These are phyloP conservation scores for Cabera pusaria DNA, from an alignment of 2,888 invertebrate genomes.

Conservation along the genomic window DNA sequence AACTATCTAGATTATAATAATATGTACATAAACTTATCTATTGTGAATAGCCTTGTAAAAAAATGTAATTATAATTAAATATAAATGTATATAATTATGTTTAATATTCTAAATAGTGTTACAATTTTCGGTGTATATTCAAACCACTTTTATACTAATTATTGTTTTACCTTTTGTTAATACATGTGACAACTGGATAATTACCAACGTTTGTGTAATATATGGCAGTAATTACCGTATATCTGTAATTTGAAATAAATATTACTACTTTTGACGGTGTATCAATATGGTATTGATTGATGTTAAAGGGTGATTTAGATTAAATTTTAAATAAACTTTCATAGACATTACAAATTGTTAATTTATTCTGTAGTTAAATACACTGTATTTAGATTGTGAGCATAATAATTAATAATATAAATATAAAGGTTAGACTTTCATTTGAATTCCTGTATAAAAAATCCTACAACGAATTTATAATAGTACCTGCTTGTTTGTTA, in stretches of 20 bases:
- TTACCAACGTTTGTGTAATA: slow-evolving; percentile 10
- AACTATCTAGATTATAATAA: slow-evolving; percentile 55
- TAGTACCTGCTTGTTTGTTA: too few species aligned
- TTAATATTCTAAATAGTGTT: slow-evolving; percentile 16
- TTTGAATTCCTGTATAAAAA: too few species aligned
- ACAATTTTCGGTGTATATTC: slow-evolving; percentile 15
- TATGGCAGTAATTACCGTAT: too few species aligned
- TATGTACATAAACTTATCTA: slow-evolving; percentile 41
- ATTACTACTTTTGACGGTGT: slow-evolving; percentile 21
- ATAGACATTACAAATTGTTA: slow-evolving; percentile 64
- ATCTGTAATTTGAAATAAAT: slow-evolving; percentile 4
- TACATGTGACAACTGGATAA: too few species aligned
- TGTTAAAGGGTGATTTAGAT: slow-evolving; percentile 42
- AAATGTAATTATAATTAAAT: slow-evolving; percentile 4
- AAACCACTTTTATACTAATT: slow-evolving; percentile 16
- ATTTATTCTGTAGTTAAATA: slow-evolving; percentile 74
- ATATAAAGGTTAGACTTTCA: too few species aligned
- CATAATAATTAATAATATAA: slow-evolving; percentile 66
- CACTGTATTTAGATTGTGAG: slow-evolving; percentile 79
- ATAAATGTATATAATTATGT: slow-evolving; percentile 26
- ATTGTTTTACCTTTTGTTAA: slow-evolving; percentile 5
- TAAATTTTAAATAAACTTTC: slow-evolving; percentile 43
- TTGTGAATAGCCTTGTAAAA: slow-evolving; percentile 45
- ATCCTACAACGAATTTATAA: too few species aligned
- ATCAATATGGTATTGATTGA: slow-evolving; percentile 31